Evolutionary conservation across 64 coral and sea anemone genomes (phyloP).

Genomic region (Porites australiensis): DNA sequence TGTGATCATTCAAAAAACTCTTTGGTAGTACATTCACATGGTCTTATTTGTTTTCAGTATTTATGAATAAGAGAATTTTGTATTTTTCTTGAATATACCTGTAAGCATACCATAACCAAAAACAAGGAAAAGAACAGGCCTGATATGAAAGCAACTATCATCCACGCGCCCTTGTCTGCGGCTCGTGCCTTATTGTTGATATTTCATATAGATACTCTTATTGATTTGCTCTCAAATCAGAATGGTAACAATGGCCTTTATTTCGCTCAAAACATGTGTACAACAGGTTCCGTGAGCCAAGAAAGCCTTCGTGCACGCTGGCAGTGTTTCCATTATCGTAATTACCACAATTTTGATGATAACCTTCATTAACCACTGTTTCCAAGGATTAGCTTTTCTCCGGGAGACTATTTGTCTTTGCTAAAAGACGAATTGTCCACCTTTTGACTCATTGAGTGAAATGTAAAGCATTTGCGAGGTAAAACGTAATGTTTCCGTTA

Average conservation of each 20-base stretch:
- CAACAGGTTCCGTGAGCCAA: conserved; percentile 14
- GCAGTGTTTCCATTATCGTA: neutral
- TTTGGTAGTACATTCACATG: too few species aligned
- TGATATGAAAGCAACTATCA: neutral
- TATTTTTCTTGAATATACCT: too few species aligned
- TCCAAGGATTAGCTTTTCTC: conserved; percentile 14
- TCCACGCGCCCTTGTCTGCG: neutral
- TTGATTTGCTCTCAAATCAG: neutral
- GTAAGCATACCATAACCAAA: too few species aligned
- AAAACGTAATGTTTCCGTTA: neutral
- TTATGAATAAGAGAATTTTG: too few species aligned
- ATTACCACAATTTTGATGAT: neutral
- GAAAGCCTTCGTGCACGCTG: neutral
- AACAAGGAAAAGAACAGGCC: neutral
- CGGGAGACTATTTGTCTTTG: neutral
- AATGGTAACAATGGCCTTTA: conserved; percentile 10
- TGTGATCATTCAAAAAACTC: too few species aligned
- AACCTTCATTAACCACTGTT: neutral
- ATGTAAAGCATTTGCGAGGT: neutral
- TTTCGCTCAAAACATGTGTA: conserved; percentile 33
- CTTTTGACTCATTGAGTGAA: neutral
- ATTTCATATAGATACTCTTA: conserved; percentile 14
- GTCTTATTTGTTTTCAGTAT: too few species aligned
- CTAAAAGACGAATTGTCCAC: neutral
- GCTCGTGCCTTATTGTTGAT: conserved; percentile 24